These are phyloP conservation scores for Clarias magur DNA, from an alignment of 2,113 vertebrate species.

Conservation along the genomic window DNA sequence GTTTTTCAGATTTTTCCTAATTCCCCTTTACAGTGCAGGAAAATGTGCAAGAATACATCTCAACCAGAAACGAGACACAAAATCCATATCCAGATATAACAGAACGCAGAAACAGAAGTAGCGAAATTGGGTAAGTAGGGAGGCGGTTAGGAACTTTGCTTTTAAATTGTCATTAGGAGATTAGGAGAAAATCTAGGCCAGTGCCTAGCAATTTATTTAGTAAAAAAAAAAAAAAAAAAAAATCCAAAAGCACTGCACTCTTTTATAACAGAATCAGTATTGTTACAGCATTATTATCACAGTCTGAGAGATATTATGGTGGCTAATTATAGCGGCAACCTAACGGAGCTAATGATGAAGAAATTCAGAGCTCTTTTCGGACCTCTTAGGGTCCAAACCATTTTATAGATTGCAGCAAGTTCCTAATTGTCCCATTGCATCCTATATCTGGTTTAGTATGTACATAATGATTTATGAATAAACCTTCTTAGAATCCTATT, in stretches of 20 bases:
- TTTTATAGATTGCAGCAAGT: constrained; percentile 15
- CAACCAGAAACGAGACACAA: constrained; percentile 69
- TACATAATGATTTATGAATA: constrained; percentile 16
- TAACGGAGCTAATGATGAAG: constrained; percentile 38
- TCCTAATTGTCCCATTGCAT: background rate
- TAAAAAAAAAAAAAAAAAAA: constrained; percentile 37
- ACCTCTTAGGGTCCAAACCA: background rate
- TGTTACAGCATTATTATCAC: constrained; percentile 22
- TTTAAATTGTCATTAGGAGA: constrained; percentile 66
- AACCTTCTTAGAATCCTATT: constrained; percentile 63
- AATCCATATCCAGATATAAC: constrained; percentile 71
- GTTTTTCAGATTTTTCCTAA: constrained; percentile 59
- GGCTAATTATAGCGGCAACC: constrained; percentile 37
- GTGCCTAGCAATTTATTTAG: constrained; percentile 60
- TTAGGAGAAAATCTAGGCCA: constrained; percentile 59
- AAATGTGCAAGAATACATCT: constrained; percentile 73
- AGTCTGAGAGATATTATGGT: constrained; percentile 37
- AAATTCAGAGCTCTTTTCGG: background rate
- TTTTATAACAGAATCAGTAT: constrained; percentile 31
- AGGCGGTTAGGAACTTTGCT: constrained; percentile 57
- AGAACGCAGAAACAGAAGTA: constrained; percentile 46
- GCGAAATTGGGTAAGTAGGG: constrained; percentile 15
- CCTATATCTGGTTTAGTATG: background rate
- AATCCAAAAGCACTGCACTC: background rate
- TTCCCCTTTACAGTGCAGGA: constrained; percentile 59